Base-by-base conservation (phyloP, 2,888 invertebrate species). In the Chesias legatella region DNA sequence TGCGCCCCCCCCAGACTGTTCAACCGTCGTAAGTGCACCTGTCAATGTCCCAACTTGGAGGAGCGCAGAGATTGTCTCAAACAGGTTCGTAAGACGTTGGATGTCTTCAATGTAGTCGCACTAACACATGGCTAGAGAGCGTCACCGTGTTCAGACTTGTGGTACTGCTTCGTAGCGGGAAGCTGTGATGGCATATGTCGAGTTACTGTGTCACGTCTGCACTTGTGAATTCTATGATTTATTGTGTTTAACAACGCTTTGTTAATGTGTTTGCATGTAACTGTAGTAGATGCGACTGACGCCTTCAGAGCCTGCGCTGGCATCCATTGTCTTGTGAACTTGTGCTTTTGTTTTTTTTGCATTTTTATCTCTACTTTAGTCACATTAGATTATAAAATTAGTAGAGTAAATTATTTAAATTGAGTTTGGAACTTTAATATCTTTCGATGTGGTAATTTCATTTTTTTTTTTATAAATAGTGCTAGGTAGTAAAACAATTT, bases 21-120 rank as follows among this genome's bases (percentile, higher is more conserved):
- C 68, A 83, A 81, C 53, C 79, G 82, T 69, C 86, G 86, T 86
- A 88, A 86, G 86, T 88, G 85, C 73, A 59, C 77, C 73, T 86
- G 86, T 63, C 81, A 82, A 67, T 88, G 88, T 66, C 79, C 85
- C 58, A 78, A 85, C 75, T 51, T 64, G 58, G 74, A 77, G 48
- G 82, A 83, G 48, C 75, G 82, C 57, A 68, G 82, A 59, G 63
- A 53, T 48, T 88, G 86, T 55, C 73, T 79, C 58, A 73, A 59
- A 63, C 74, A 88, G 88, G 88, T 88, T 79, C 67, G 86, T 88
- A 63, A 71, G 85, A 85, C 77, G 60, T 79, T 83, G 86, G 86
- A 86, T 88, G 86, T 86, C 58, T 45, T n/a, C 21, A 40, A 35
- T 40, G 36, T 45, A 45, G 44, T 45, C 47, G 47, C 53, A 50